These are phyloP conservation scores for Siniperca undulata DNA, from an alignment of 2,797 vertebrate genomes.

Conservation along the genomic window DNA sequence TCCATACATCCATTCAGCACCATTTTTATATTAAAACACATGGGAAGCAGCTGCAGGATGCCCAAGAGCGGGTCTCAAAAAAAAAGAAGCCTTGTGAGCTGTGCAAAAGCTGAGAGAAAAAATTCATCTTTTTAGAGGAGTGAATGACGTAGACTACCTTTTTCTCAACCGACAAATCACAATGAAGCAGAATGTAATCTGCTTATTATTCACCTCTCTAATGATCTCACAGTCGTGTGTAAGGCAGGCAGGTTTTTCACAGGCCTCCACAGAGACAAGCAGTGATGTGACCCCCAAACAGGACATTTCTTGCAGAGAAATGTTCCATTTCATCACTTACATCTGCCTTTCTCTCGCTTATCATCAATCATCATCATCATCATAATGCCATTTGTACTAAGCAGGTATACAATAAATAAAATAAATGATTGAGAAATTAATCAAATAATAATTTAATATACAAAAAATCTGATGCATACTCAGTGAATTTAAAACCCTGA, in stretches of 20 bases:
- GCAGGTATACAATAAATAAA: not conserved
- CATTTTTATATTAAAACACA: conserved; percentile 47
- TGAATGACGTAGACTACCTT: not conserved
- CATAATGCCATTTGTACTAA: not conserved
- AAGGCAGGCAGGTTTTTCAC: conserved; percentile 16
- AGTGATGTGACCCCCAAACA: not conserved
- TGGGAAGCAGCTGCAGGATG: conserved; percentile 53
- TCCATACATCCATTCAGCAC: conserved; percentile 17
- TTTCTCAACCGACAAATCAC: not conserved
- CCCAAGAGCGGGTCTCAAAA: not conserved
- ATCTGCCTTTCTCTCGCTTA: conserved; percentile 5
- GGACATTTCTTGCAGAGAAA: conserved; percentile 17
- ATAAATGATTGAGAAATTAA: not conserved
- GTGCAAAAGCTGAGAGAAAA: not conserved
- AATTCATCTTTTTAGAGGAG: not conserved
- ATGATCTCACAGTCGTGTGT: not conserved
- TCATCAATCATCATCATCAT: conserved; percentile 26
- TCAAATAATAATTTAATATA: not conserved
- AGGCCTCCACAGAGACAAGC: conserved; percentile 12
- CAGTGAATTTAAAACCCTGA: not conserved
- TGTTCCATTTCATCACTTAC: conserved; percentile 41
- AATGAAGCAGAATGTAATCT: conserved; percentile 5
- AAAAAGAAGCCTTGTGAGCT: not conserved
- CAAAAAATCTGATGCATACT: not conserved
- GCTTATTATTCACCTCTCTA: not conserved